phyloP scores from a whole-genome alignment of 2,888 invertebrate genomes.

The Hydrotaea cyrtoneurina region DNA sequence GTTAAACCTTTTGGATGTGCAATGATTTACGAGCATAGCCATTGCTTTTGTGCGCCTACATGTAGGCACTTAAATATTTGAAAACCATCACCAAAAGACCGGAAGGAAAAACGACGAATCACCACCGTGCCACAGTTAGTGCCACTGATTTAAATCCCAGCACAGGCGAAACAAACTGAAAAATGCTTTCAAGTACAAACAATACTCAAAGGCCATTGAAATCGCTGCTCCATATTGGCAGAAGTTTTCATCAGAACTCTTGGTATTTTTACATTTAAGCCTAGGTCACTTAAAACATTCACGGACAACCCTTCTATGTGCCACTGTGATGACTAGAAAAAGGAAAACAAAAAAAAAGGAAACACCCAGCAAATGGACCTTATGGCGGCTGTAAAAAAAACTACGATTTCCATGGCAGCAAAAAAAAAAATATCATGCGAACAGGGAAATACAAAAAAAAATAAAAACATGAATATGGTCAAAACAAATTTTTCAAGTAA shows the following conservation, averaged over 20 bases:
- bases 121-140: not conserved
- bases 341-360: constrained; percentile 18
- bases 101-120: not conserved
- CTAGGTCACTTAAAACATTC: too few relatives aligned
- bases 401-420: not conserved
- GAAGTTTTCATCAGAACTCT: too few relatives aligned
- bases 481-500: constrained; percentile 46
- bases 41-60: constrained; percentile 59
- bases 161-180: not conserved
- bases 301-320: not conserved
- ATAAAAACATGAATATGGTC: not conserved
- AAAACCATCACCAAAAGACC: not conserved
- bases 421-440: not conserved
- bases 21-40: constrained; percentile 53
- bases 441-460: not conserved
- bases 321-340: not conserved
- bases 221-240: too few relatives aligned
- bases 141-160: not conserved
- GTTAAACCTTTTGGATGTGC: constrained; percentile 45
- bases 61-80: constrained; percentile 57
- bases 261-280: too few relatives aligned
- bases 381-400: constrained; percentile 14
- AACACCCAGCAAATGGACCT: constrained; percentile 54
- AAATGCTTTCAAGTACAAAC: not conserved
- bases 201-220: too few relatives aligned